These are phyloP conservation scores for Dorcus parallelipipedus DNA, from an alignment of 2,888 invertebrate species.

Conservation along the genomic window DNA sequence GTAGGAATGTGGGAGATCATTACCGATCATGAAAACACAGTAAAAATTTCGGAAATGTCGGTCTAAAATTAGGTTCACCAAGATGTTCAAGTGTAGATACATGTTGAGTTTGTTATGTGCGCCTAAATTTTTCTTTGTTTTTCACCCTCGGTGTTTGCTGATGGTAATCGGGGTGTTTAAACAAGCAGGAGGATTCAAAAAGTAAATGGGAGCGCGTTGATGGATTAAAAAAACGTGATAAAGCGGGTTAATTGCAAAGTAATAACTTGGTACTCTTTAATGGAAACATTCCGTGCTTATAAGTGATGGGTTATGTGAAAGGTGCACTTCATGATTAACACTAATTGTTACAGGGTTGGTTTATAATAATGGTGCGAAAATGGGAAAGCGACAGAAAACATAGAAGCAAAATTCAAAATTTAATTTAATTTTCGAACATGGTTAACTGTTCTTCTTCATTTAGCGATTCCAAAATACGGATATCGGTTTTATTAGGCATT, in stretches of 20 bases:
- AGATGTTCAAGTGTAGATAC: not conserved
- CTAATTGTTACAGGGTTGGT: too few species aligned
- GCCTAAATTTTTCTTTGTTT: not conserved
- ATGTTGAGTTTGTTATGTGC: not conserved
- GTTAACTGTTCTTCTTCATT: conserved; percentile 19
- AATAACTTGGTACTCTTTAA: too few species aligned
- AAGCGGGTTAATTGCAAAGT: not conserved
- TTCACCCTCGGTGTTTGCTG: not conserved
- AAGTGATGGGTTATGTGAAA: too few species aligned
- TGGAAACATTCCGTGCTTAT: too few species aligned
- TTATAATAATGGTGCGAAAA: too few species aligned
- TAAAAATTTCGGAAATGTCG: not conserved
- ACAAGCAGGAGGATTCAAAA: not conserved
- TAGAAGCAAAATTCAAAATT: too few species aligned
- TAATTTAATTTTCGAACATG: conserved; percentile 16
- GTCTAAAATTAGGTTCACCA: not conserved
- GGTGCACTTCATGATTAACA: too few species aligned
- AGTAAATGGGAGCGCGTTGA: too few species aligned
- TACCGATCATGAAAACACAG: not conserved
- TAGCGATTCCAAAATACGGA: conserved; percentile 20
- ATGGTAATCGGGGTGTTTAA: not conserved
- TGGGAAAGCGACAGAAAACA: too few species aligned
- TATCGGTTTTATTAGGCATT: conserved; percentile 26
- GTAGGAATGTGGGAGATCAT: not conserved
- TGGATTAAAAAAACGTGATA: not conserved